Percentiles rank a stretch among this genome's conserved stretches.
Evolutionary conservation across 1,140 invertebrate genomes (phyloP).

Genomic region (Elymnias hypermnestra): DNA sequence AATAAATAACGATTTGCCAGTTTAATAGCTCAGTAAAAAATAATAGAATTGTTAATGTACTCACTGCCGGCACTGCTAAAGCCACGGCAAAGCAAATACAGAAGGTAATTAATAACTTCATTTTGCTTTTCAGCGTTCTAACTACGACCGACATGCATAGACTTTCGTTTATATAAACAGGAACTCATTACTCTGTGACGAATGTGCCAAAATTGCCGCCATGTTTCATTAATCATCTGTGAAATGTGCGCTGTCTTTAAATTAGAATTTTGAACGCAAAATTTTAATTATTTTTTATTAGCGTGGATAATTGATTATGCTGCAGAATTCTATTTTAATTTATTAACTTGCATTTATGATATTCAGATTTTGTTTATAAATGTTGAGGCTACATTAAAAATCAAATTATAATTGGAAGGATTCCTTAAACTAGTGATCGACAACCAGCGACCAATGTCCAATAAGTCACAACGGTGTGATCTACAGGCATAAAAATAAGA

Average conservation of each 20-base stretch:
- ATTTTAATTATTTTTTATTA: neutral
- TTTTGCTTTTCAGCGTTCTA: neutral
- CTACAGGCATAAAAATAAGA: too few relatives aligned
- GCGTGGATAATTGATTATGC: neutral
- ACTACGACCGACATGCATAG: neutral
- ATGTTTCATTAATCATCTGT: conserved; percentile 8
- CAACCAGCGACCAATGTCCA: too few relatives aligned
- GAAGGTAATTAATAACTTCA: conserved; percentile 9
- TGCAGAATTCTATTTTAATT: too few relatives aligned
- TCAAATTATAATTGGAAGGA: too few relatives aligned
- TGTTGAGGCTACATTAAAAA: too few relatives aligned
- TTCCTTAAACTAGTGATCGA: too few relatives aligned
- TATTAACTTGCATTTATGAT: too few relatives aligned
- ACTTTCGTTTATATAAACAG: conserved; percentile 5
- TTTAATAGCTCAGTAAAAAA: too few relatives aligned
- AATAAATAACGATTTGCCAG: too few relatives aligned
- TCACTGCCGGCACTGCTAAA: conserved; percentile 3
- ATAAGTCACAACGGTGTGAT: too few relatives aligned
- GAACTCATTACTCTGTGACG: conserved; percentile 7
- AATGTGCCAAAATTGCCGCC: conserved; percentile 13
- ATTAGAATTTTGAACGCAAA: neutral
- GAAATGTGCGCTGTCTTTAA: neutral
- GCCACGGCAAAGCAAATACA: conserved; percentile 4
- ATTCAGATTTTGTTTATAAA: too few relatives aligned
- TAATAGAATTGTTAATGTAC: too few relatives aligned